These are phyloP conservation scores for Athalia rosae DNA, from an alignment of 2,888 invertebrate genomes.

Conservation along the genomic window DNA sequence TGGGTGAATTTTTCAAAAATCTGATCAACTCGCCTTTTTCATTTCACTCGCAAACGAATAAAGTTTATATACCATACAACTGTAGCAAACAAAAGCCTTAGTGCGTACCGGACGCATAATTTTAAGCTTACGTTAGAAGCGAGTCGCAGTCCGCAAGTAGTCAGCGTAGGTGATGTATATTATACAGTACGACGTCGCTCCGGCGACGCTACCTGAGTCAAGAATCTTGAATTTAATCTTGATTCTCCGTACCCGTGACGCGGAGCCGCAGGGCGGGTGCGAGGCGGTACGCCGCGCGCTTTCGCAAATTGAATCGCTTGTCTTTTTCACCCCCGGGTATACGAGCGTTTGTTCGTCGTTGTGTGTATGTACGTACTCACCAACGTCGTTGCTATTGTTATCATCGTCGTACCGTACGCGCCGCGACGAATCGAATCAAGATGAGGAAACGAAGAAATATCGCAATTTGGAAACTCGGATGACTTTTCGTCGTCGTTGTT, in stretches of 20 bases:
- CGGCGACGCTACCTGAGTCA: constrained; percentile 41
- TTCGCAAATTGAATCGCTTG: constrained; percentile 42
- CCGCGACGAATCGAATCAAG: no score
- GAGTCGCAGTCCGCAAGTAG: constrained; percentile 26
- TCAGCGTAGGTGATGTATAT: constrained; percentile 27
- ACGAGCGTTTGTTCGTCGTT: neutral
- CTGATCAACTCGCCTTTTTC: neutral
- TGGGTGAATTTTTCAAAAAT: neutral
- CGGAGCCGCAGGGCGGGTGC: constrained; percentile 15
- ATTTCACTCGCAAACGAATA: neutral
- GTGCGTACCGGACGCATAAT: constrained; percentile 44
- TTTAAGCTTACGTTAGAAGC: constrained; percentile 23
- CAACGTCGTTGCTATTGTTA: no score
- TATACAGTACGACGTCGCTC: constrained; percentile 28
- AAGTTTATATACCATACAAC: neutral
- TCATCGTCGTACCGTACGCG: no score
- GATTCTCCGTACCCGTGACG: constrained; percentile 11
- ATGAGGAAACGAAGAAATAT: no score
- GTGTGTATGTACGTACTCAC: no score
- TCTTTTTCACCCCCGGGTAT: constrained; percentile 34
- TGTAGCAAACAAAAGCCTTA: neutral
- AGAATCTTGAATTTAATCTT: constrained; percentile 21
- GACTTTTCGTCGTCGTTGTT: no score
- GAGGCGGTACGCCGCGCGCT: neutral
- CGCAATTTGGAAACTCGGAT: no score